Conservation (phyloP, 2,888 invertebrate species). For the Stegophylla sp. region DNA sequence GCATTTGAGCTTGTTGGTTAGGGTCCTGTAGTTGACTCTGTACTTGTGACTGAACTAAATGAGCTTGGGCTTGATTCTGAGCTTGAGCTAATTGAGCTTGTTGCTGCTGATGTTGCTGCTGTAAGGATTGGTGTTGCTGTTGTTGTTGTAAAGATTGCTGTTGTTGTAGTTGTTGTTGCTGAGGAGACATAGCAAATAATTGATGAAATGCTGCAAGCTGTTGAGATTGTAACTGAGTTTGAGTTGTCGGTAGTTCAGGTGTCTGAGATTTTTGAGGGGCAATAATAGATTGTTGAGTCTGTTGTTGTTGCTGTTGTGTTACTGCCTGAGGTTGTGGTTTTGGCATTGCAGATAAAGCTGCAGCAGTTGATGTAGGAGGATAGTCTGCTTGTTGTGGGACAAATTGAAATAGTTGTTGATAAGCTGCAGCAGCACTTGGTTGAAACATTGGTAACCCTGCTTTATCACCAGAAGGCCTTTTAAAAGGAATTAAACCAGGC, state of each 20-base stretch:
- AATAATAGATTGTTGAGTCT: slow-evolving; percentile 47
- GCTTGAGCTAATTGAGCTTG: slow-evolving; percentile 52
- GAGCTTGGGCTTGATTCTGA: slow-evolving; percentile 55
- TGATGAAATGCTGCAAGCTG: slow-evolving; percentile 52
- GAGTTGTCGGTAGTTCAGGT: slow-evolving; percentile 46
- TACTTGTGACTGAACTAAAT: slow-evolving; percentile 54
- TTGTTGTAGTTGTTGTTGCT: slow-evolving; percentile 35
- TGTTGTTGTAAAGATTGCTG: slow-evolving; percentile 24
- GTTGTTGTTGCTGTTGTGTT: slow-evolving; percentile 37
- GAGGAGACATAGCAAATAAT: slow-evolving; percentile 43
- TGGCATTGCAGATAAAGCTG: slow-evolving; percentile 41
- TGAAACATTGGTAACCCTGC: slow-evolving; percentile 96
- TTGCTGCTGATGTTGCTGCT: slow-evolving; percentile 56
- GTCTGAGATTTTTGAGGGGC: slow-evolving; percentile 56
- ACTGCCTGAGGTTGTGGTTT: slow-evolving; percentile 48
- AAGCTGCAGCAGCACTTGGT: slow-evolving; percentile 81
- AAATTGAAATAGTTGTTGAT: slow-evolving; percentile 93
- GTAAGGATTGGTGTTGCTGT: slow-evolving; percentile 43
- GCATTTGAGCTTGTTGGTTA: slow-evolving; percentile 52
- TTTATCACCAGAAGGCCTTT: slow-evolving; percentile 95
- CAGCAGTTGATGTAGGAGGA: slow-evolving; percentile 46
- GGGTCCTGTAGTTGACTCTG: slow-evolving; percentile 56
- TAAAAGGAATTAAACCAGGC: slow-evolving; percentile 94
- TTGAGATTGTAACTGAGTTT: slow-evolving; percentile 54
- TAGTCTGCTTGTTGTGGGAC: slow-evolving; percentile 70